phyloP scores from a whole-genome alignment of 2,888 invertebrate genomes.

The Heliconius sara region DNA sequence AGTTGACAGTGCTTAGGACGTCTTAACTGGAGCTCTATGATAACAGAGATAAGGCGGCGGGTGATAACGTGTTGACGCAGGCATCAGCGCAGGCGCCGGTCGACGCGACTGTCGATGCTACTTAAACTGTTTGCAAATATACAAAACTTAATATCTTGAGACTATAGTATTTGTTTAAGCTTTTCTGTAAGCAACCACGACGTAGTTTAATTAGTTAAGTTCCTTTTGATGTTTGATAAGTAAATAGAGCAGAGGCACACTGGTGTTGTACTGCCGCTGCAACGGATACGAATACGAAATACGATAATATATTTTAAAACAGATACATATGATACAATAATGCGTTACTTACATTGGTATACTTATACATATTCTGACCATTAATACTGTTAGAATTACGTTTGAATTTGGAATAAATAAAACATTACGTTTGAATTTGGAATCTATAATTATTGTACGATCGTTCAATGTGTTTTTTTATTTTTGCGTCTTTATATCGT shows the following conservation, averaged over 20 bases:
- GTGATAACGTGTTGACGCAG: conserved; percentile 19
- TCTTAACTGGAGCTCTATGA: conserved; percentile 21
- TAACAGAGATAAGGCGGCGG: conserved; percentile 53
- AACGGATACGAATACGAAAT: background rate
- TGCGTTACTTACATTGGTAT: no score
- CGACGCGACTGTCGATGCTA: conserved; percentile 21
- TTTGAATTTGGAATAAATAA: no score
- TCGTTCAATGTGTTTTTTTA: no score
- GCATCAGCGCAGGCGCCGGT: conserved; percentile 51
- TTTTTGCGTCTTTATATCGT: no score
- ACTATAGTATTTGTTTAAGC: conserved; percentile 5
- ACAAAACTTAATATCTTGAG: background rate
- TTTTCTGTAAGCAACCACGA: background rate
- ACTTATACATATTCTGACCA: no score
- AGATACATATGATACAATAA: background rate
- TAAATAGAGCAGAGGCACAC: background rate
- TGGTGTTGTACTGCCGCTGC: background rate
- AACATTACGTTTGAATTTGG: no score
- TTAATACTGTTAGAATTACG: no score
- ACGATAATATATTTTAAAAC: background rate
- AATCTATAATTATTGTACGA: no score
- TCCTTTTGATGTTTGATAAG: background rate
- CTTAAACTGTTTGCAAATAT: conserved; percentile 19
- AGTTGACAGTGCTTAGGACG: conserved; percentile 20
- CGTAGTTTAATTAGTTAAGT: background rate